A percentile compares a stretch with the other conserved stretches of the same genome.
These are phyloP conservation scores for Oasisia sp. DNA, from an alignment of 2,888 invertebrate species.

Conservation along the genomic window DNA sequence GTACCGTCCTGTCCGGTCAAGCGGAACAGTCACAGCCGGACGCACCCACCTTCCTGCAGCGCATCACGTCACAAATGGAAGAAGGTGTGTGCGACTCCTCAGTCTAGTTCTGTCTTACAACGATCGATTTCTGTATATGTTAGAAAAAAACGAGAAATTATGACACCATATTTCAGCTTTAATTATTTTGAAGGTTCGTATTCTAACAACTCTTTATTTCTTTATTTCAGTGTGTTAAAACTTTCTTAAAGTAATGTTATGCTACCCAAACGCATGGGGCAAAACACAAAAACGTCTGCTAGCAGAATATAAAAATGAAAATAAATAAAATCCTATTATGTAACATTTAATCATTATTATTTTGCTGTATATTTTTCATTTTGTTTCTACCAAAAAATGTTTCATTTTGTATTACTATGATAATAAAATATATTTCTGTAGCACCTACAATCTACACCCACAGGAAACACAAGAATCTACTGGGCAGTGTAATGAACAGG, in stretches of 20 bases:
- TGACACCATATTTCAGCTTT: neutral
- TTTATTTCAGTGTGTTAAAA: neutral
- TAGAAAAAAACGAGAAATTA: no score
- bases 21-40: conserved; percentile 27
- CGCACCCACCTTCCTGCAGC: conserved; percentile 30
- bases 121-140: no score
- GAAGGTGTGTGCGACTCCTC: neutral
- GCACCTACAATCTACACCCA: no score
- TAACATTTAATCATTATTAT: neutral
- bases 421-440: no score
- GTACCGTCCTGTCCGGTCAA: conserved; percentile 38
- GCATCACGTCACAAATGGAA: conserved; percentile 24
- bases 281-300: neutral
- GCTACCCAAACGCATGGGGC: neutral
- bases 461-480: no score
- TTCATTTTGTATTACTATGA: no score
- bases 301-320: neutral
- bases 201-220: neutral
- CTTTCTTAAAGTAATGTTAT: neutral
- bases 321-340: neutral
- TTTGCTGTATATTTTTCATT: neutral
- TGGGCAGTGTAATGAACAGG: no score
- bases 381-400: neutral
- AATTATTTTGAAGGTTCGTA: neutral
- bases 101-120: no score